Percentiles rank a stretch among this genome's conserved stretches.
phyloP scores from a whole-genome alignment of 2,113 vertebrate species.

The Vireo altiloquus region DNA sequence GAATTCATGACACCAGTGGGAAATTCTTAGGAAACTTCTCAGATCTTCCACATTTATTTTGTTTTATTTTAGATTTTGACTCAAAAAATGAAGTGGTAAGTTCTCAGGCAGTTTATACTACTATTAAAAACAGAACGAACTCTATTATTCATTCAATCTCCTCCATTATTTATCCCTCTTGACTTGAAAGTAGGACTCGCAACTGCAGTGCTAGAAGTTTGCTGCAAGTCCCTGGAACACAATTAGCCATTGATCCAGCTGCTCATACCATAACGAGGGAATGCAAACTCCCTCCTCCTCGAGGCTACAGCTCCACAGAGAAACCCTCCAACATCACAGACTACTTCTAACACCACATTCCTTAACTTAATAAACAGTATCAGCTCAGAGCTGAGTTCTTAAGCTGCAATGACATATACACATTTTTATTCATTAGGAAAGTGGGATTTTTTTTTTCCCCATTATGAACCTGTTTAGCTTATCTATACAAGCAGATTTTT shows the following conservation, averaged over 20 bases:
- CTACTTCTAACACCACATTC: not conserved
- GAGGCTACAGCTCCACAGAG: slow-evolving; percentile 45
- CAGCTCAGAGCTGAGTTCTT: not conserved
- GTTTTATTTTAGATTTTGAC: not conserved
- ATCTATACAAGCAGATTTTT: not conserved
- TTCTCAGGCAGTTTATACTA: not conserved
- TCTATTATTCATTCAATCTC: slow-evolving; percentile 36
- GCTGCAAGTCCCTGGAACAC: slow-evolving; percentile 23
- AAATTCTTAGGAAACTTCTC: not conserved
- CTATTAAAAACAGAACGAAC: slow-evolving; percentile 26
- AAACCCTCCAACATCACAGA: slow-evolving; percentile 29
- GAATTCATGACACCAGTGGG: not conserved
- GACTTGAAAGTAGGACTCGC: slow-evolving; percentile 22
- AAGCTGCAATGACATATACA: not conserved
- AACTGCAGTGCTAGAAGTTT: slow-evolving; percentile 13
- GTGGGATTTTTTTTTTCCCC: not conserved
- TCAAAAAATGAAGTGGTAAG: not conserved
- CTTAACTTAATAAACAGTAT: slow-evolving; percentile 38
- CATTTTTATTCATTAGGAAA: not conserved
- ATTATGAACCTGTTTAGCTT: not conserved
- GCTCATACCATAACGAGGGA: not conserved
- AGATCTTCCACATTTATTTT: not conserved
- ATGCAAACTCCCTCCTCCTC: slow-evolving; percentile 47
- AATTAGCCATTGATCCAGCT: slow-evolving; percentile 60
- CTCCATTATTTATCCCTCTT: slow-evolving; percentile 33